A percentile compares a stretch with the other conserved stretches of the same genome.
phyloP scores from a whole-genome alignment of 2,113 vertebrate genomes.

The Anarhynchus alexandrinus region DNA sequence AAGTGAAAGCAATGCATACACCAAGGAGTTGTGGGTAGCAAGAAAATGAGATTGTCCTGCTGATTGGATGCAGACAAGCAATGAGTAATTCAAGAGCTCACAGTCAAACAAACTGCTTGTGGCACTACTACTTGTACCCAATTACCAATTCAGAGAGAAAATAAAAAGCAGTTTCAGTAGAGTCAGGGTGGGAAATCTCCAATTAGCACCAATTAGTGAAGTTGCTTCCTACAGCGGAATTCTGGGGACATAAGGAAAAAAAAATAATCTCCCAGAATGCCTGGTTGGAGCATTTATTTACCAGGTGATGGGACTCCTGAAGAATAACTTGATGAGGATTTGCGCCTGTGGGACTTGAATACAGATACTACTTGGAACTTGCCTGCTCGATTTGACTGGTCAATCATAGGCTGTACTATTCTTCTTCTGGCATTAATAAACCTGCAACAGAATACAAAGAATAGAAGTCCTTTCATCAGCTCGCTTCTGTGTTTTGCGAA shows the following conservation, averaged over 20 bases:
- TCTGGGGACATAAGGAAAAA: conserved; percentile 74
- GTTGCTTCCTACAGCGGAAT: conserved; percentile 83
- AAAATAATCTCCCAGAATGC: conserved; percentile 77
- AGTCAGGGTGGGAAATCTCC: conserved; percentile 93
- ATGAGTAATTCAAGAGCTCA: conserved; percentile 77
- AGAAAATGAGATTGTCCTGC: conserved; percentile 74
- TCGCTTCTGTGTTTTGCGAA: conserved; percentile 20
- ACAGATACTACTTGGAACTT: conserved; percentile 78
- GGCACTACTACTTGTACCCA: conserved; percentile 86
- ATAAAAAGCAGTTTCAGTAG: conserved; percentile 86
- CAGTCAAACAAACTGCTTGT: conserved; percentile 81
- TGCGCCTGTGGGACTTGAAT: conserved; percentile 70
- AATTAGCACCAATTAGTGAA: conserved; percentile 94
- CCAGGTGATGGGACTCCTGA: conserved; percentile 73
- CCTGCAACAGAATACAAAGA: conserved; percentile 84
- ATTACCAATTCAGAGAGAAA: conserved; percentile 91
- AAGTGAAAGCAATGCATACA: conserved; percentile 68
- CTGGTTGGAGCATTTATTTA: conserved; percentile 73
- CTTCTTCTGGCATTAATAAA: conserved; percentile 99
- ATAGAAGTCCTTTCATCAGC: conserved; percentile 59
- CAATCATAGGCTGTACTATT: conserved; percentile 99
- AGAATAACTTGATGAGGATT: conserved; percentile 75
- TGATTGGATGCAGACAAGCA: conserved; percentile 76
- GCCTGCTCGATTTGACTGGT: conserved; percentile 99
- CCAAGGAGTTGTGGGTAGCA: conserved; percentile 75